Evolutionary conservation across 1,140 invertebrate genomes (phyloP), one percentile per base, ranked within the genome.

Genomic region (Reticulitermes speratus): DNA sequence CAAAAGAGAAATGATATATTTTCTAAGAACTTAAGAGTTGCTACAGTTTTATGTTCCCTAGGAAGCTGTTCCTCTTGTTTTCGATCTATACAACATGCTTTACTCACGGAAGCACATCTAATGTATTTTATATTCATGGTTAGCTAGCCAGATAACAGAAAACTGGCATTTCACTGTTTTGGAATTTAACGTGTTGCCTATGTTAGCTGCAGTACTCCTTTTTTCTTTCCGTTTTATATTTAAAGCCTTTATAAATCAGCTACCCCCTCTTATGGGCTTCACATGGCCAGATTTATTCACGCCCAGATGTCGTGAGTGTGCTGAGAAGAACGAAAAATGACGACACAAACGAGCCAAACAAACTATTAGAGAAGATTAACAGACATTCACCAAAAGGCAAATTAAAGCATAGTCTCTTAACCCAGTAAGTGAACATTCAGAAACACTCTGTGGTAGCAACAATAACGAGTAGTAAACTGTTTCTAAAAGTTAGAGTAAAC

Each of bases 171-270:
- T 25, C 65, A 30, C 25, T 75, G 25, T 75, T 30, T 30, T 75
- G 65, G 65, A 30, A 75, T 75, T 25, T 75, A 75, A 75, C 65
- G 14, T 75, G 65, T 75, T 75, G 65, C 14, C 25, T 75, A 3
- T 75, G 65, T 75, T 75, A 75, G 65, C 65, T 30, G 14, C n/a
- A 75, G 0, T 25, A 75, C 65, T 75, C 8, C 25, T 14, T 21
- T 16, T 21, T 21, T 21, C 52, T 16, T 55, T 75, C 65, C n/a
- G 25, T 25, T 16, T 30, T 75, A 30, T 75, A 75, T 75, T 75
- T 75, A 75, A 75, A 75, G n/a, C 65, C 65, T 75, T 75, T 75
- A 75, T 75, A 75, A 75, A 75, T 75, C 65, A 75, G 65, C 65
- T 30, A 30, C 65, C n/a, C 65, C 65, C 30, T 16, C 19, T 16